A percentile compares a stretch with the other conserved stretches of the same genome.
Evolutionary conservation across 2,797 vertebrate genomes (phyloP).

Genomic region (Scleropages formosus): DNA sequence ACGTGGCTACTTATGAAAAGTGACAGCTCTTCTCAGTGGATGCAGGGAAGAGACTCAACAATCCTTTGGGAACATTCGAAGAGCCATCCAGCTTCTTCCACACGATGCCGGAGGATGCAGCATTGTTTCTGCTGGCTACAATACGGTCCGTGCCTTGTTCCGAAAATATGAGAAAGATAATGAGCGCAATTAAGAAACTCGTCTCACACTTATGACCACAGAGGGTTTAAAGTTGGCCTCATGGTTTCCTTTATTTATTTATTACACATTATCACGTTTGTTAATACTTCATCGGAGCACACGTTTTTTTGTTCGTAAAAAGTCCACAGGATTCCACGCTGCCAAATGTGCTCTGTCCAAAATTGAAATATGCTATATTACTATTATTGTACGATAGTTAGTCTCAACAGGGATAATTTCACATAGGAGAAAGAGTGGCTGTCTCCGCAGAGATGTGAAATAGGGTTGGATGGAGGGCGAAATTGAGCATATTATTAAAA

Average conservation of each 20-base stretch:
- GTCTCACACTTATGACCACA: too few species aligned
- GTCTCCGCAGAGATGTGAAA: not conserved
- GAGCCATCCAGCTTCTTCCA: slow-evolving; percentile 12
- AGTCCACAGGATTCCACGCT: too few species aligned
- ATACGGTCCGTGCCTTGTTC: not conserved
- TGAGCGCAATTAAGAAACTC: not conserved
- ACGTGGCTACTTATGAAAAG: not conserved
- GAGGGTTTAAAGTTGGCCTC: too few species aligned
- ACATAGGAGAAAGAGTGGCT: slow-evolving; percentile 12
- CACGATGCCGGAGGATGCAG: not conserved
- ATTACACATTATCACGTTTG: too few species aligned
- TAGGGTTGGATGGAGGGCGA: slow-evolving; percentile 23
- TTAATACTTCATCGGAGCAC: too few species aligned
- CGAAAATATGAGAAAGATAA: not conserved
- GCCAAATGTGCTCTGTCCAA: not conserved
- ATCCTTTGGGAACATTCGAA: slow-evolving; percentile 20
- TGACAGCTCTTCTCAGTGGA: not conserved
- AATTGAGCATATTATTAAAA: slow-evolving; percentile 40
- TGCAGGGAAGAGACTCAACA: slow-evolving; percentile 9
- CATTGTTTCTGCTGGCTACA: not conserved
- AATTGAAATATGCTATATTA: slow-evolving; percentile 11
- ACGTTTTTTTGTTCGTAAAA: too few species aligned
- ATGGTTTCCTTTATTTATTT: too few species aligned
- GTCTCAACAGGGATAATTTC: slow-evolving; percentile 17
- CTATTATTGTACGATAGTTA: not conserved